A percentile compares a stretch with the other conserved stretches of the same genome.
phyloP scores from a whole-genome alignment of 2,888 invertebrate species.

The Colletes collaris region DNA sequence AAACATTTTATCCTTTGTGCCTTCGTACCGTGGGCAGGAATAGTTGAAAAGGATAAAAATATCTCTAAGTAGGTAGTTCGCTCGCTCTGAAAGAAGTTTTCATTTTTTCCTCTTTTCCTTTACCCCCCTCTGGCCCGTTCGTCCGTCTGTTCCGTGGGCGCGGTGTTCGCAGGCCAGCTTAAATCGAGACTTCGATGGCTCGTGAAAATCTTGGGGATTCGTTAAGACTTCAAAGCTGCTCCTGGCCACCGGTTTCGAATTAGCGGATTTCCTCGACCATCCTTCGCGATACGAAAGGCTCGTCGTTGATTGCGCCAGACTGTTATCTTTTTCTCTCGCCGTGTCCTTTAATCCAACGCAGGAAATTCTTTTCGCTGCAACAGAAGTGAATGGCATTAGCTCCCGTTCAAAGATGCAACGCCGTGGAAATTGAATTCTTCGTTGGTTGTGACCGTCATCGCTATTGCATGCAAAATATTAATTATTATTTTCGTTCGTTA shows the following conservation, averaged over 20 bases:
- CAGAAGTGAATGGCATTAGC: background rate
- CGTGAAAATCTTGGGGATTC: conserved; percentile 66
- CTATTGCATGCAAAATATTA: too few species aligned
- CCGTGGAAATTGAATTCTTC: background rate
- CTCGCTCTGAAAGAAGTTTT: conserved; percentile 22
- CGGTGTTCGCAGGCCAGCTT: conserved; percentile 30
- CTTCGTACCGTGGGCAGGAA: background rate
- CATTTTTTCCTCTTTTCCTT: background rate
- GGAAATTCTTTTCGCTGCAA: conserved; percentile 2
- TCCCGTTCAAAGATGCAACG: background rate
- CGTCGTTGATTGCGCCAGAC: conserved; percentile 44
- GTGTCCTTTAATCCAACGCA: conserved; percentile 14
- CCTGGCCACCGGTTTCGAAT: conserved; percentile 58
- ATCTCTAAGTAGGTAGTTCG: conserved; percentile 34
- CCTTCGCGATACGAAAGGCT: conserved; percentile 34
- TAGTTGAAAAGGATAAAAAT: conserved; percentile 14
- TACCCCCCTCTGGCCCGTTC: background rate
- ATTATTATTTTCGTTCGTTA: too few species aligned
- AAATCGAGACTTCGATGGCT: conserved; percentile 59
- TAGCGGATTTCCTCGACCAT: conserved; percentile 61
- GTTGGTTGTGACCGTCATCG: too few species aligned
- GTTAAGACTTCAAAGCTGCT: conserved; percentile 72
- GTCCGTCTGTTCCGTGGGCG: background rate
- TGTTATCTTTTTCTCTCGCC: conserved; percentile 36
- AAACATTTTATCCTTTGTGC: conserved; percentile 14